phyloP scores from a whole-genome alignment of 2,113 vertebrate genomes.

The Actenoides hombroni region DNA sequence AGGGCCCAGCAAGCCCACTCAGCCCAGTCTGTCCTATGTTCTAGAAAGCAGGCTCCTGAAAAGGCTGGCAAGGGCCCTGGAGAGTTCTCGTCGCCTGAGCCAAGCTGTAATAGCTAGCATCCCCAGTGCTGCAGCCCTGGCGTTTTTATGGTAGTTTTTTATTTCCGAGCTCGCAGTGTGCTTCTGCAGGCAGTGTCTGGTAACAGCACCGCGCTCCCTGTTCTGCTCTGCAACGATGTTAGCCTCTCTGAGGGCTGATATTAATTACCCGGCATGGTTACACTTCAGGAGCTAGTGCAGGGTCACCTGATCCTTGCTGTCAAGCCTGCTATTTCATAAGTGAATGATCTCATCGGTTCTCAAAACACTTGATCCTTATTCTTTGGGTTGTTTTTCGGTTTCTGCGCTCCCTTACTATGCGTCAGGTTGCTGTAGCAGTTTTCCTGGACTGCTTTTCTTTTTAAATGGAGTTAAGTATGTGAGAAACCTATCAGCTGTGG shows the following conservation, averaged over 20 bases:
- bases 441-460: not conserved
- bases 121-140: not conserved
- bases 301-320: conserved; percentile 28
- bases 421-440: not conserved
- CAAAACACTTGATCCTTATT: conserved; percentile 7
- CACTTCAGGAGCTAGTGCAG: not conserved
- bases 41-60: not conserved
- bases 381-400: not conserved
- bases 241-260: conserved; percentile 15
- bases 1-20: not conserved
- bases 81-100: conserved; percentile 8
- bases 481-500: not conserved
- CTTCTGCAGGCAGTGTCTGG: not conserved
- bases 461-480: not conserved
- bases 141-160: not conserved
- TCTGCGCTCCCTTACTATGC: not conserved
- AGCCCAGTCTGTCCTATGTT: not conserved
- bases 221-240: not conserved
- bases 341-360: conserved; percentile 17
- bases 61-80: conserved; percentile 19
- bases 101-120: conserved; percentile 18
- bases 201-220: not conserved
- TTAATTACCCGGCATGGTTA: conserved; percentile 27
- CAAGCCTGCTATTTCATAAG: conserved; percentile 21
- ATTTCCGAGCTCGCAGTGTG: not conserved